Conservation (phyloP, 2,888 invertebrate species). For the Lasioglossum lativentre region DNA sequence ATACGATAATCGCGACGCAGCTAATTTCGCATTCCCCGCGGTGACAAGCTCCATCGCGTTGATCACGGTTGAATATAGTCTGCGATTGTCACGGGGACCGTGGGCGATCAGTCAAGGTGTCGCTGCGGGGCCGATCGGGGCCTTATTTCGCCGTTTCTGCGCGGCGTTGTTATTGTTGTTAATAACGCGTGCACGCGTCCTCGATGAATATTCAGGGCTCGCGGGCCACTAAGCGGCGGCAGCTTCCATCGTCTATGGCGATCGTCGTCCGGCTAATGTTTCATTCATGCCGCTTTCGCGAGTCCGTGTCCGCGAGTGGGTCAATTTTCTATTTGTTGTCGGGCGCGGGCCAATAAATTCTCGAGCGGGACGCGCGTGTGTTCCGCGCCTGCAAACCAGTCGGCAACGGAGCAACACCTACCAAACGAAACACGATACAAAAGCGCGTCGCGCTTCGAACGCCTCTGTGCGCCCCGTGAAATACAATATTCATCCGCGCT, state of each 20-base stretch:
- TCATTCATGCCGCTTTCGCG: conserved; percentile 46
- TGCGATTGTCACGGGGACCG: conserved; percentile 34
- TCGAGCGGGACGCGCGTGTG: background rate
- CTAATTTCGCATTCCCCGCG: background rate
- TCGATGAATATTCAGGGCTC: conserved; percentile 69
- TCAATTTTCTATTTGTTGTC: conserved; percentile 8
- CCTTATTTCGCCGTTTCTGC: conserved; percentile 32
- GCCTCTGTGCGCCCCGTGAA: conserved; percentile 21
- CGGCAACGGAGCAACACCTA: background rate
- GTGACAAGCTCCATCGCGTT: conserved; percentile 5
- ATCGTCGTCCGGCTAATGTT: conserved; percentile 56
- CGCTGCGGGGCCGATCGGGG: conserved; percentile 12
- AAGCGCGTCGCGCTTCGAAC: background rate
- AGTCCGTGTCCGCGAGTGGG: background rate
- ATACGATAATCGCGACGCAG: background rate
- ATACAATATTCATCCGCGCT: conserved; percentile 32
- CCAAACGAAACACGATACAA: conserved; percentile 32
- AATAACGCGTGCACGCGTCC: conserved; percentile 54
- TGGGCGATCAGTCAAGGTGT: conserved; percentile 65
- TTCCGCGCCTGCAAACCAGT: background rate
- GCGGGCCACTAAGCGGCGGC: conserved; percentile 26
- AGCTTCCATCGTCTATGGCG: conserved; percentile 45
- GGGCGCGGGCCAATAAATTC: background rate
- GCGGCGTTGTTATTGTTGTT: conserved; percentile 53
- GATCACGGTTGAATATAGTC: conserved; percentile 38